Percentiles rank a stretch among this genome's conserved stretches.
Conservation (phyloP, 2,113 vertebrate species). For the Coptodon bakossiorum region DNA sequence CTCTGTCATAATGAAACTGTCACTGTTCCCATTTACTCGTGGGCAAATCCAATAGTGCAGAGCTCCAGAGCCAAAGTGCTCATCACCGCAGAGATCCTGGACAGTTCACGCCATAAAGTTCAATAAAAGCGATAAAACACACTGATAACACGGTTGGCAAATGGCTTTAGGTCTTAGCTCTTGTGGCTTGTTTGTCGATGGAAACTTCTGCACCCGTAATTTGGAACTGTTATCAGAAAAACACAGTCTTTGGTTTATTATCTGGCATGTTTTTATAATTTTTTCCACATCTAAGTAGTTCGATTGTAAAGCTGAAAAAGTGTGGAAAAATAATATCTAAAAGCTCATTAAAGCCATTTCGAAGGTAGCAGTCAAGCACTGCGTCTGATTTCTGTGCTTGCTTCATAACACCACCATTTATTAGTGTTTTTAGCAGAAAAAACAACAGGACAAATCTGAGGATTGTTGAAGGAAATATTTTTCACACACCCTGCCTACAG, state of each 20-base stretch:
- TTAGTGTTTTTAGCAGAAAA: neutral
- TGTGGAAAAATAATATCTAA: neutral
- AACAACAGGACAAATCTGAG: neutral
- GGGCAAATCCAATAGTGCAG: constrained; percentile 35
- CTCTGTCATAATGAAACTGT: neutral
- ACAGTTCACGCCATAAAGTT: neutral
- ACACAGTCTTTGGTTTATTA: neutral
- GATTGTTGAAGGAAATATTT: neutral
- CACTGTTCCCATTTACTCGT: constrained; percentile 11
- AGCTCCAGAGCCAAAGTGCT: constrained; percentile 1
- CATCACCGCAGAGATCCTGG: neutral
- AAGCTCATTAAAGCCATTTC: neutral
- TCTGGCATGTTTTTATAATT: neutral
- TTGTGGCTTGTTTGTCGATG: neutral
- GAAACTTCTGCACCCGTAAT: neutral
- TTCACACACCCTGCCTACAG: constrained; percentile 10
- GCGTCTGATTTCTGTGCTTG: neutral
- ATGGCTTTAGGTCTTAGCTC: neutral
- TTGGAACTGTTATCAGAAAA: neutral
- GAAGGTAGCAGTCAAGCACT: neutral
- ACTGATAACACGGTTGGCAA: neutral
- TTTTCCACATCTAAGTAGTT: neutral
- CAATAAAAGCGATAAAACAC: neutral
- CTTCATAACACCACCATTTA: neutral
- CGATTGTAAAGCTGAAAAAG: neutral